Evolutionary conservation across 2,797 vertebrate species (phyloP).

Genomic region (Tolypeutes matacus): DNA sequence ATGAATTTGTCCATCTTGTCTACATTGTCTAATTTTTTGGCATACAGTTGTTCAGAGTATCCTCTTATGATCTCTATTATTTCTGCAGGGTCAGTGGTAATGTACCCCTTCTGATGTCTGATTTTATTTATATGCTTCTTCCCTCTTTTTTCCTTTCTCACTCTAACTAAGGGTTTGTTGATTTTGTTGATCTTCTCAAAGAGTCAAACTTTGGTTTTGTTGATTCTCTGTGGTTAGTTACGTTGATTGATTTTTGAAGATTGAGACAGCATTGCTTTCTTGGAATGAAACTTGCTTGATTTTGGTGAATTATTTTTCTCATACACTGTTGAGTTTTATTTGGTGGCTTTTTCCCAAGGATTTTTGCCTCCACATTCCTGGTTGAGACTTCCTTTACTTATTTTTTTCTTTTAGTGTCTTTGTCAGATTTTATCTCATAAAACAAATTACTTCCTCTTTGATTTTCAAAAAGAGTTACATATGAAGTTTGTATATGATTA

Average conservation of each 20-base stretch:
- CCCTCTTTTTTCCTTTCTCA: too few relatives aligned
- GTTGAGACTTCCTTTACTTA: background rate
- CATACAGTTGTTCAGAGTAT: too few relatives aligned
- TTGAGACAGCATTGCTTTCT: background rate
- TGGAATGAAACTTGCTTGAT: background rate
- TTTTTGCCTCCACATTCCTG: background rate
- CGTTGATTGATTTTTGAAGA: background rate
- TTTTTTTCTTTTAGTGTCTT: constrained; percentile 19
- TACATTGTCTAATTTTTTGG: too few relatives aligned
- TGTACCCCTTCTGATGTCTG: too few relatives aligned
- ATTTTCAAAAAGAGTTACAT: constrained; percentile 26
- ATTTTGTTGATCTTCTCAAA: too few relatives aligned
- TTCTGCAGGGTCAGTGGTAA: too few relatives aligned
- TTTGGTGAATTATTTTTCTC: background rate
- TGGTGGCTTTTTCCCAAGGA: background rate
- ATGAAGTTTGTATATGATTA: background rate
- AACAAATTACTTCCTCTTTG: background rate
- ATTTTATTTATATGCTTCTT: too few relatives aligned
- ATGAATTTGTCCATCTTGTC: too few relatives aligned
- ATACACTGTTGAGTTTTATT: background rate
- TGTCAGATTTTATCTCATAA: background rate
- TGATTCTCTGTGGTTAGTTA: too few relatives aligned
- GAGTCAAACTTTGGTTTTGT: too few relatives aligned
- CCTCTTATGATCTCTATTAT: too few relatives aligned
- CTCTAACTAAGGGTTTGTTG: too few relatives aligned